Percentiles rank a stretch among this genome's conserved stretches.
Evolutionary conservation across 2,113 vertebrate genomes (phyloP).

Genomic region (Sula dactylatra): DNA sequence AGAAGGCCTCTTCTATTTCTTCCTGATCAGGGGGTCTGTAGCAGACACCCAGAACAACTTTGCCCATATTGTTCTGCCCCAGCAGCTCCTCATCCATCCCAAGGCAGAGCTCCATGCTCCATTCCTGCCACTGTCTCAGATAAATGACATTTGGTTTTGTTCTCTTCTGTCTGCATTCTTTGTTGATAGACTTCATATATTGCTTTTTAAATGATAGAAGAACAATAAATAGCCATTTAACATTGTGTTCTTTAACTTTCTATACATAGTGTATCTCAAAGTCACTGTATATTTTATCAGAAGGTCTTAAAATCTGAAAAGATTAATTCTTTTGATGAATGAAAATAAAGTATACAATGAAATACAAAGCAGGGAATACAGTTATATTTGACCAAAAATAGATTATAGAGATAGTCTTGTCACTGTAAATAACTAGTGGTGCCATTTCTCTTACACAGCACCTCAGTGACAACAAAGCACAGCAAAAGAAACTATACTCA

Average conservation of each 20-base stretch:
- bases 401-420: background rate
- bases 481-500: background rate
- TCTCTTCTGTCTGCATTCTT: background rate
- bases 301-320: background rate
- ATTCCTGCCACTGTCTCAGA: background rate
- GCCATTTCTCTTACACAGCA: background rate
- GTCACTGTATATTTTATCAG: background rate
- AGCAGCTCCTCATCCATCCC: background rate
- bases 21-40: background rate
- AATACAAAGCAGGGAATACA: background rate
- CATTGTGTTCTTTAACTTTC: background rate
- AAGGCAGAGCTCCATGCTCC: background rate
- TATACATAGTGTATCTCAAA: background rate
- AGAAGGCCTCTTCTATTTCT: background rate
- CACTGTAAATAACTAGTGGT: background rate
- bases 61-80: background rate
- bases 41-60: background rate
- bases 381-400: background rate
- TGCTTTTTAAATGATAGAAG: background rate
- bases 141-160: background rate
- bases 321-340: background rate
- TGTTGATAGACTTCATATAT: background rate
- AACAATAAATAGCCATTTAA: background rate
- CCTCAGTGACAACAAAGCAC: background rate
- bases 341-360: background rate